Conservation (phyloP, 1,140 invertebrate genomes). For the Drosophila repletoides region DNA sequence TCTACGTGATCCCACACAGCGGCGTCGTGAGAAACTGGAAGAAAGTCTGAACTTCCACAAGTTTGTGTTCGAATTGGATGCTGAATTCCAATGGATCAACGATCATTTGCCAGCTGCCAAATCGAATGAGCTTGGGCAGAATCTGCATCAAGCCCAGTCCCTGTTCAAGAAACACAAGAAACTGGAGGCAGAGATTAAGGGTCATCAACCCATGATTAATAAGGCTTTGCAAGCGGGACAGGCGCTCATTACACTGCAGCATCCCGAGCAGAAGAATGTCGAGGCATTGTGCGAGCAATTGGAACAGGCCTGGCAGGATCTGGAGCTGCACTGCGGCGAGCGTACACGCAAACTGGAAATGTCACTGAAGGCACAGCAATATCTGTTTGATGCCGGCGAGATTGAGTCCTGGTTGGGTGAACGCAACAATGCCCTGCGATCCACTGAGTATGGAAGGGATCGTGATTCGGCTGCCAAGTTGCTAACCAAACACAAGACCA, state of each 20-base stretch:
- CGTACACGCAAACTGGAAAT: conserved; percentile 91
- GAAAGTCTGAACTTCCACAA: conserved; percentile 93
- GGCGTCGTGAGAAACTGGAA: conserved; percentile 90
- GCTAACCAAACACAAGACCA: conserved; percentile 95
- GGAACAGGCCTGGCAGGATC: conserved; percentile 87
- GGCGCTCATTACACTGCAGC: conserved; percentile 87
- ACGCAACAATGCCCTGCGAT: conserved; percentile 90
- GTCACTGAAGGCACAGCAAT: conserved; percentile 94
- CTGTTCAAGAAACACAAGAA: conserved; percentile 97
- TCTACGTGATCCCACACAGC: conserved; percentile 86
- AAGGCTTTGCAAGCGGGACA: conserved; percentile 90
- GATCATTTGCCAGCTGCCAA: conserved; percentile 92
- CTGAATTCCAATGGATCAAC: conserved; percentile 97
- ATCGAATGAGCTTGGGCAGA: conserved; percentile 89
- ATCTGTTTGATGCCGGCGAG: conserved; percentile 94
- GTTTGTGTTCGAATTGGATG: conserved; percentile 96
- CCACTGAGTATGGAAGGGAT: conserved; percentile 93
- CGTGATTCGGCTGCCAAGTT: conserved; percentile 94
- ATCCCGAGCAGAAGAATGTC: conserved; percentile 90
- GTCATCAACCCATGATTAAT: conserved; percentile 92
- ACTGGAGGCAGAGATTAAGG: conserved; percentile 92
- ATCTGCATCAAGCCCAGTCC: conserved; percentile 95
- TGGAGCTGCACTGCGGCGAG: conserved; percentile 87
- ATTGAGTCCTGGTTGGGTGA: conserved; percentile 96
- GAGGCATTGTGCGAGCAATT: conserved; percentile 86